phyloP scores from a whole-genome alignment of 35 echinoderm and acorn worm species.

The Anneissia japonica region DNA sequence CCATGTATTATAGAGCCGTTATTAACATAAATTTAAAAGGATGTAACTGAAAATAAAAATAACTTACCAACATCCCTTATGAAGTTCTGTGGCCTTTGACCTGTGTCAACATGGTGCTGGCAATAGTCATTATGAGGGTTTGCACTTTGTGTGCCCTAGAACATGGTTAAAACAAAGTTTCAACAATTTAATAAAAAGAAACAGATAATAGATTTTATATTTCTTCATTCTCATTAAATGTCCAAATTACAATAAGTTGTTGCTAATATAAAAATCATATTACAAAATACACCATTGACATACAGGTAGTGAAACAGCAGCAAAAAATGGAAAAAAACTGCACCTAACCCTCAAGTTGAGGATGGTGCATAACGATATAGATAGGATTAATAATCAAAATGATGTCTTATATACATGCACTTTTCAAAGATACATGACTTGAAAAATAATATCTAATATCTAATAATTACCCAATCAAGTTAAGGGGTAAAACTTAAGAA shows the following conservation, averaged over 20 bases:
- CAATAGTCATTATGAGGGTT: slow-evolving; percentile 98
- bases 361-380: not conserved
- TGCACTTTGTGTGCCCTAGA: slow-evolving; percentile 95
- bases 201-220: not conserved
- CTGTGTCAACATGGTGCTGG: slow-evolving; percentile 94
- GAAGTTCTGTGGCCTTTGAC: slow-evolving; percentile 92
- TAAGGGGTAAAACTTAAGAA: not conserved
- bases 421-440: too few species aligned
- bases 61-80: slow-evolving; percentile 93
- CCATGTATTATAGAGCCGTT: too few species aligned
- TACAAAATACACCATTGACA: not conserved
- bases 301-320: too few species aligned
- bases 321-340: not conserved
- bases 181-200: not conserved
- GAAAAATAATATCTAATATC: too few species aligned
- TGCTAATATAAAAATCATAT: not conserved
- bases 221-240: not conserved
- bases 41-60: not conserved
- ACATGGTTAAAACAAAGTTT: not conserved
- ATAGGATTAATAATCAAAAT: not conserved
- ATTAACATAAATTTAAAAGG: too few species aligned
- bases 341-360: not conserved
- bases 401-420: not conserved
- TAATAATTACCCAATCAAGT: not conserved
- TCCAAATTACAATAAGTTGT: not conserved